These are phyloP conservation scores for Vulpes vulpes DNA, from an alignment of 2,113 vertebrate genomes.

Conservation along the genomic window DNA sequence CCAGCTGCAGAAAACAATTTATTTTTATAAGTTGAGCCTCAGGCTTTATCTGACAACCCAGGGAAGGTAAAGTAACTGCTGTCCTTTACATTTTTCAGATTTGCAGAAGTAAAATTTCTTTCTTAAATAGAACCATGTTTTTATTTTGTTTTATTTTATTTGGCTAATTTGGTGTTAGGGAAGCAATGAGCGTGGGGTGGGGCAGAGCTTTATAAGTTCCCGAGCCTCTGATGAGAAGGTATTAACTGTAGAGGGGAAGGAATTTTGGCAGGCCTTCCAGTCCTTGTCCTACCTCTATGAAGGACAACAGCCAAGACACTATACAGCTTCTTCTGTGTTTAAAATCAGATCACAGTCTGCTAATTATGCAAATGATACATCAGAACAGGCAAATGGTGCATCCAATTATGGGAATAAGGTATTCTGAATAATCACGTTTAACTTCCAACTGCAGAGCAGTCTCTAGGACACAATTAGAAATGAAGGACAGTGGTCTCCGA, in stretches of 20 bases:
- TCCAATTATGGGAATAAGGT: neutral
- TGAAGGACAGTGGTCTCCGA: neutral
- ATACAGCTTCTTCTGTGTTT: conserved; percentile 7
- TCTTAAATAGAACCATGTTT: conserved; percentile 64
- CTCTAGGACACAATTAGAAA: conserved; percentile 18
- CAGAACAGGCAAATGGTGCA: neutral
- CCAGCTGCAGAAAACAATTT: conserved; percentile 77
- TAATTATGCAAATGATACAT: conserved; percentile 4
- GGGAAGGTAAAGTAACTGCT: conserved; percentile 62
- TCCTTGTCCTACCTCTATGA: conserved; percentile 36
- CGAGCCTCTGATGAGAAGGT: conserved; percentile 17
- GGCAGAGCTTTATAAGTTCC: neutral
- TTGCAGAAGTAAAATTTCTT: conserved; percentile 71
- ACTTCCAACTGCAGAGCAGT: neutral
- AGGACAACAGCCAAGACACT: conserved; percentile 17
- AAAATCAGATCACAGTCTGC: conserved; percentile 4
- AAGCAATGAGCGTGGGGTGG: neutral
- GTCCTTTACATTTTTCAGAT: conserved; percentile 57
- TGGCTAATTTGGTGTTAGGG: conserved; percentile 48
- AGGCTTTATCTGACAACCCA: conserved; percentile 71
- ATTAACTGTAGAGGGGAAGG: conserved; percentile 8
- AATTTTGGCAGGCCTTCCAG: neutral
- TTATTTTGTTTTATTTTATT: conserved; percentile 58
- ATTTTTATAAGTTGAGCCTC: conserved; percentile 73
- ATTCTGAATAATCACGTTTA: conserved; percentile 18